Percentiles rank a stretch among this genome's conserved stretches.
Evolutionary conservation across 2,888 invertebrate species (phyloP).

Genomic region (Drosophila kambysellisi): DNA sequence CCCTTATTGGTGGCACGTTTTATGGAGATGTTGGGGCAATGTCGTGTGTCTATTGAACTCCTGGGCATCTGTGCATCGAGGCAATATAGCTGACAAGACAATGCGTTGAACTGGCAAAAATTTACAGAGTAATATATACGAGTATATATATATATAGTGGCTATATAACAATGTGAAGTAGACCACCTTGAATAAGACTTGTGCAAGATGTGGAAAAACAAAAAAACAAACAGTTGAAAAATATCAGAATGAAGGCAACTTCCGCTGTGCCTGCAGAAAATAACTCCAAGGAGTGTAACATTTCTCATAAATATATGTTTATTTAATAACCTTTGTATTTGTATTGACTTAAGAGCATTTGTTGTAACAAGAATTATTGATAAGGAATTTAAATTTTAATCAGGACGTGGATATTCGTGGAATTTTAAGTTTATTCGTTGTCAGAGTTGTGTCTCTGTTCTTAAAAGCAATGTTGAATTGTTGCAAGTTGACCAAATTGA

Average conservation of each 20-base stretch:
- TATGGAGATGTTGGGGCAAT: constrained; percentile 63
- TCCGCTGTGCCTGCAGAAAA: background rate
- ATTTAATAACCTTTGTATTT: background rate
- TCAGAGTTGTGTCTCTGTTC: too few species aligned
- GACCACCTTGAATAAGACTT: background rate
- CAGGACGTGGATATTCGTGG: background rate
- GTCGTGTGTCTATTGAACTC: constrained; percentile 15
- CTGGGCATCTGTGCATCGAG: constrained; percentile 1
- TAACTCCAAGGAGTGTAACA: too few species aligned
- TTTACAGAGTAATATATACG: background rate
- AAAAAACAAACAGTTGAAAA: background rate
- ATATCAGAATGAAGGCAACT: background rate
- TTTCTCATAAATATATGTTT: background rate
- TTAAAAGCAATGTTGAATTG: background rate
- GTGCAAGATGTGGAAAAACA: background rate
- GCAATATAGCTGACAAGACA: background rate
- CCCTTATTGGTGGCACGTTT: constrained; percentile 63
- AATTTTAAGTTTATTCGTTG: too few species aligned
- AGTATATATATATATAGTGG: background rate
- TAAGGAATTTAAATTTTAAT: background rate
- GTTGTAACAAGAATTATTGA: background rate
- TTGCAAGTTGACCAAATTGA: background rate
- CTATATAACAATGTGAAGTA: background rate
- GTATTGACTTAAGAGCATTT: background rate
- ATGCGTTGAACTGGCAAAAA: background rate